A percentile compares a stretch with the other conserved stretches of the same genome.
phyloP scores from a whole-genome alignment of 2,113 vertebrate species.

The Pyrgilauda ruficollis region DNA sequence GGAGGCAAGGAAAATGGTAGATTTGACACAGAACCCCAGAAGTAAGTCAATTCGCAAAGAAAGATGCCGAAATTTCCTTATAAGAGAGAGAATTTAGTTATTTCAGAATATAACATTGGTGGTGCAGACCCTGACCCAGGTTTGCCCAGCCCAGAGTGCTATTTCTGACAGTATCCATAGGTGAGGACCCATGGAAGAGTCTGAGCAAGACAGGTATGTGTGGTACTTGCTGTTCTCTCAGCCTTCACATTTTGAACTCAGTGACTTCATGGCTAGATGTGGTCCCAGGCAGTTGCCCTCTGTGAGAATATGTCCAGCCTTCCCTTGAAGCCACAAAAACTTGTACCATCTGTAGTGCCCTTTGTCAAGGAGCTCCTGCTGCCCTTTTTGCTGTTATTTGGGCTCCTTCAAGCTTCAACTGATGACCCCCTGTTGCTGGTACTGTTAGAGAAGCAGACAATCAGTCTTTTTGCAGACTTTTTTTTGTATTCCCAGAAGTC shows the following conservation, averaged over 20 bases:
- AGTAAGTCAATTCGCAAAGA: not conserved
- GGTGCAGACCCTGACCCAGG: not conserved
- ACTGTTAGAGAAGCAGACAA: not conserved
- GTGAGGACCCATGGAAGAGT: not conserved
- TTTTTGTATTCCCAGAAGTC: not conserved
- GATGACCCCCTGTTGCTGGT: not conserved
- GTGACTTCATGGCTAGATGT: not conserved
- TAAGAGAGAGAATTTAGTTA: not conserved
- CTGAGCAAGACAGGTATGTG: not conserved
- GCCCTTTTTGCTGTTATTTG: not conserved
- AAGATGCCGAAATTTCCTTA: not conserved
- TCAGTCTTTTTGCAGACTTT: not conserved
- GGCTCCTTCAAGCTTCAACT: not conserved
- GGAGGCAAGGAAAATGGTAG: not conserved
- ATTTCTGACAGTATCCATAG: not conserved
- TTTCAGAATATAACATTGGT: not conserved
- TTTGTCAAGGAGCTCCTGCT: not conserved
- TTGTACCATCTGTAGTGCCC: not conserved
- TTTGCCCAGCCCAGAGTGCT: not conserved
- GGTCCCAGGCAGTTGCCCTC: not conserved
- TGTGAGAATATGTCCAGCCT: not conserved
- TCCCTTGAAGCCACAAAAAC: not conserved
- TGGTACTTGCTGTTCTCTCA: not conserved
- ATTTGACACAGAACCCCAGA: not conserved
- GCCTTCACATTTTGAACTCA: not conserved